phyloP scores from a whole-genome alignment of 2,113 vertebrate genomes.

The Psettodes erumei region DNA sequence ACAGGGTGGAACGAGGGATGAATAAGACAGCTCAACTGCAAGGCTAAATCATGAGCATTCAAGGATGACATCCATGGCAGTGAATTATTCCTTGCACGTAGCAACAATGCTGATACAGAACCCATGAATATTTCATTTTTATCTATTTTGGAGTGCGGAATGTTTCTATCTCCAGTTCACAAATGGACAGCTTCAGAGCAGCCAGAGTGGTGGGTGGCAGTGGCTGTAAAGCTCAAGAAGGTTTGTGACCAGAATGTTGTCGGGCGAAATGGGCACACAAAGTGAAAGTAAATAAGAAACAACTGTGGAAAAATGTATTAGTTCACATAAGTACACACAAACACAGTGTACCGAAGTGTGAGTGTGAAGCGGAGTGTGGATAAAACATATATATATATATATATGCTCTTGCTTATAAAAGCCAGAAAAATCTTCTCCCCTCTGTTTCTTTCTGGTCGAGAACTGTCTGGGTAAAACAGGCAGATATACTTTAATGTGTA shows the following conservation, averaged over 20 bases:
- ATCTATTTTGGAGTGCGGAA: slow-evolving; percentile 15
- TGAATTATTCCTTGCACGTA: slow-evolving; percentile 25
- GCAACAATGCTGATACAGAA: slow-evolving; percentile 18
- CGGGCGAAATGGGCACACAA: background rate
- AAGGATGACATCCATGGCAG: background rate
- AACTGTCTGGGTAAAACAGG: background rate
- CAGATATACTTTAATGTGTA: background rate
- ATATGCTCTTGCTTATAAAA: background rate
- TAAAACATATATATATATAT: background rate
- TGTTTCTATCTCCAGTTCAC: background rate
- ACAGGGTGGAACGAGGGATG: background rate
- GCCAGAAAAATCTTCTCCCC: background rate
- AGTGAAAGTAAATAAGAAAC: background rate
- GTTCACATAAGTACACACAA: background rate
- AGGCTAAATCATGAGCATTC: background rate
- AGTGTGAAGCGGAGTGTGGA: background rate
- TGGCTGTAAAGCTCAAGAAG: background rate
- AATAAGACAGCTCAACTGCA: background rate
- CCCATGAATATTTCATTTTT: slow-evolving; percentile 32
- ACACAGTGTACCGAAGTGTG: background rate
- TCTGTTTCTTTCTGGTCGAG: background rate
- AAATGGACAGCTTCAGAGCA: background rate
- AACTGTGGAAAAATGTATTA: background rate
- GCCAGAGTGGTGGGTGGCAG: background rate
- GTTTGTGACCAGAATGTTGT: slow-evolving; percentile 25